Conservation (phyloP, 1,140 invertebrate species). For the Musca domestica region DNA sequence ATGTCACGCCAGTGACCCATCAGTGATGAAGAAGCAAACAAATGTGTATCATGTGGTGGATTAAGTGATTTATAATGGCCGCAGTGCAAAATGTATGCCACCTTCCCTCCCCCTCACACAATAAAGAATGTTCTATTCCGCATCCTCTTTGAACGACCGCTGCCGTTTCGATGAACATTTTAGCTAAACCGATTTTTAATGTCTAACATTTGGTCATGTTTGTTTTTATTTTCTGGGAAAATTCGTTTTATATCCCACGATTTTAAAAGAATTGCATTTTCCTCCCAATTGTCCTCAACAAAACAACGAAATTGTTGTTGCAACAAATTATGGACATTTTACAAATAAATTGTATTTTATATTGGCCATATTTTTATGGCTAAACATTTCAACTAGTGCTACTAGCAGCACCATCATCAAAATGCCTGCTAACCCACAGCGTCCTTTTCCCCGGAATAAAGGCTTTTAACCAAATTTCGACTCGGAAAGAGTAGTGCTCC, state of each 20-base stretch:
- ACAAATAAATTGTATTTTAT: slow-evolving; percentile 16
- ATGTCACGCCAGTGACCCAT: no score
- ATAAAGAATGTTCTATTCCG: neutral
- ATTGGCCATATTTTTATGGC: slow-evolving; percentile 11
- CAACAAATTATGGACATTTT: slow-evolving; percentile 9
- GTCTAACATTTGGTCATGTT: neutral
- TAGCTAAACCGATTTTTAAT: slow-evolving; percentile 19
- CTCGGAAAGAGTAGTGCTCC: no score
- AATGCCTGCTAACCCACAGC: no score
- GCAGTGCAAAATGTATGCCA: no score
- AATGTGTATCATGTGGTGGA: slow-evolving; percentile 14
- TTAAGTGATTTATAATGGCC: slow-evolving; percentile 19
- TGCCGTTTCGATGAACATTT: neutral
- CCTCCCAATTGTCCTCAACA: no score
- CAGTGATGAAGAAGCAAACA: no score
- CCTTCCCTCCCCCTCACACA: neutral
- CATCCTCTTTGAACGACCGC: neutral
- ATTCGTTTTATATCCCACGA: no score
- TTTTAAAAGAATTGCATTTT: no score
- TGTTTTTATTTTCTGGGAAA: neutral
- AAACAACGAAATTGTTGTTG: slow-evolving; percentile 6
- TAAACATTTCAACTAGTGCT: neutral
- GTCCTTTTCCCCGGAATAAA: no score
- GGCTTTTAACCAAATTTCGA: no score
- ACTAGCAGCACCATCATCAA: no score